These are phyloP conservation scores for Sigmodon hispidus DNA, from an alignment of 2,113 vertebrate species.

Conservation along the genomic window DNA sequence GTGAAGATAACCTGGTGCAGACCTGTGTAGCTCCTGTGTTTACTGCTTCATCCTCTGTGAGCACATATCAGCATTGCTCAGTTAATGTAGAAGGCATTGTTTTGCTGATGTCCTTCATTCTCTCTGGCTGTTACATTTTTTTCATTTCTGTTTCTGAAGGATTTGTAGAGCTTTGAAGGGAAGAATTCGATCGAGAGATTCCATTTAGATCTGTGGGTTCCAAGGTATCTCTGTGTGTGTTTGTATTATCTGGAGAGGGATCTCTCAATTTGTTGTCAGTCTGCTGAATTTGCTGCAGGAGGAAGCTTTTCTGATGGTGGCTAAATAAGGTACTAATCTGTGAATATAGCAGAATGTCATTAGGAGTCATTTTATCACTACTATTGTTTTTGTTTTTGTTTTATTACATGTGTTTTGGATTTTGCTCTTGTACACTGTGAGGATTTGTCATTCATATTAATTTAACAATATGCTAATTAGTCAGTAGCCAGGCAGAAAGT, in stretches of 20 bases:
- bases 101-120: background rate
- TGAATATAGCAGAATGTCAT: background rate
- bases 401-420: too few species aligned
- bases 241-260: background rate
- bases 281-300: too few species aligned
- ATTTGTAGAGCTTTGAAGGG: background rate
- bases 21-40: background rate
- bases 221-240: background rate
- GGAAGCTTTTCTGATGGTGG: too few species aligned
- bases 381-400: background rate
- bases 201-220: background rate
- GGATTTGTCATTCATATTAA: too few species aligned
- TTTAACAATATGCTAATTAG: too few species aligned
- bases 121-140: background rate
- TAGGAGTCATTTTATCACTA: background rate
- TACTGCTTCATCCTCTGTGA: background rate
- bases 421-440: too few species aligned
- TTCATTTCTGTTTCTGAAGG: rapidly evolving
- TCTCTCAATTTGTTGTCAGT: background rate
- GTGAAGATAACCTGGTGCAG: background rate
- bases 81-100: background rate
- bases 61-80: background rate
- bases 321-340: too few species aligned
- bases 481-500: too few species aligned
- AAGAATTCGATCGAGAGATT: background rate